Evolutionary conservation across 2,888 invertebrate genomes (phyloP).

Genomic region (Sarcophaga carnaria): DNA sequence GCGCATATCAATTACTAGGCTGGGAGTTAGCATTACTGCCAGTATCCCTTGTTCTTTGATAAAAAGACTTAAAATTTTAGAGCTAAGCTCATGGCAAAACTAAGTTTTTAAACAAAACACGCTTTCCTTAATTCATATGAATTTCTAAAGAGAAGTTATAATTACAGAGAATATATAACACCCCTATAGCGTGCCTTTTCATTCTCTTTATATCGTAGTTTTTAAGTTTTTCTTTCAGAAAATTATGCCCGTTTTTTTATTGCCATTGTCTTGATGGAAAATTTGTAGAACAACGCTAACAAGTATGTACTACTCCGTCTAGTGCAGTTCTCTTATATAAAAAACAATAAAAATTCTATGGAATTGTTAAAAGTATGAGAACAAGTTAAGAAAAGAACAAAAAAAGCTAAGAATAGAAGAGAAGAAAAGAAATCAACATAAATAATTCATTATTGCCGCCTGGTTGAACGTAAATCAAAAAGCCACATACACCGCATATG

Average conservation of each 20-base stretch:
- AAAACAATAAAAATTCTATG: slow-evolving; percentile 32
- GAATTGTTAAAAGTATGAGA: slow-evolving; percentile 41
- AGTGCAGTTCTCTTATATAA: background rate
- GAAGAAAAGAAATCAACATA: slow-evolving; percentile 75
- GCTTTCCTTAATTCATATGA: too few species aligned
- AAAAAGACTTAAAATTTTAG: too few species aligned
- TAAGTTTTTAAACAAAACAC: too few species aligned
- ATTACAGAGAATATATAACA: too few species aligned
- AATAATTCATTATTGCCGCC: slow-evolving; percentile 80
- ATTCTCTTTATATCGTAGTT: background rate
- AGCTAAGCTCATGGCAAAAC: too few species aligned
- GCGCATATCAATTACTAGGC: too few species aligned
- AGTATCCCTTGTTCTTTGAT: too few species aligned
- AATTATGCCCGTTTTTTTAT: slow-evolving; percentile 12
- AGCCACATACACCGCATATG: slow-evolving; percentile 70
- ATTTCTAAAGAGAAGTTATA: too few species aligned
- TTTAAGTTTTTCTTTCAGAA: too few species aligned
- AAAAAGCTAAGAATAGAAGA: background rate
- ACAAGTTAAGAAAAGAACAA: background rate
- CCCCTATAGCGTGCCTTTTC: background rate
- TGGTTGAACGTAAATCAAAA: slow-evolving; percentile 80
- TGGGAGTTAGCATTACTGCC: too few species aligned
- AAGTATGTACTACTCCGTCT: background rate
- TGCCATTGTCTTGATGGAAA: slow-evolving; percentile 54
- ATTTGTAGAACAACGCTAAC: slow-evolving; percentile 37